Evolutionary conservation across 2,113 vertebrate genomes (phyloP).

Genomic region (Anthoscopus minutus): DNA sequence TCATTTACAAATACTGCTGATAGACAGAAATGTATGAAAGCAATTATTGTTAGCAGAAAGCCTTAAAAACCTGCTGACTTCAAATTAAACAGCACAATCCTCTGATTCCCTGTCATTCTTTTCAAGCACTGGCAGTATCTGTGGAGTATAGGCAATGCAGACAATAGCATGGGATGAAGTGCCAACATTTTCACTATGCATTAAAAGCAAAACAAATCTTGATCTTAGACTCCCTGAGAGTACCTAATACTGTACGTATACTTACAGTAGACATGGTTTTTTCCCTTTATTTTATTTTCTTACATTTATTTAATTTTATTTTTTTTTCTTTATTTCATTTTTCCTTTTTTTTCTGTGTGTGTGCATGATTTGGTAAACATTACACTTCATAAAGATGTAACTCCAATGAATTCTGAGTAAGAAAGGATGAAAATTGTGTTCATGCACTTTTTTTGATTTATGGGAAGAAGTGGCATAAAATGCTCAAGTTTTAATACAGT

Average conservation of each 20-base stretch:
- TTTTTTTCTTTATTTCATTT: background rate
- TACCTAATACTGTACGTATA: background rate
- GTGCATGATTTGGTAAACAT: constrained; percentile 13
- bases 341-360: background rate
- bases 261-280: background rate
- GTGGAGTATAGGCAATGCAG: constrained; percentile 58
- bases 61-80: constrained; percentile 96
- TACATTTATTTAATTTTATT: background rate
- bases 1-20: constrained; percentile 88
- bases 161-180: constrained; percentile 44
- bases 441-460: constrained; percentile 43
- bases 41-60: constrained; percentile 94
- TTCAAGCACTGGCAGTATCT: constrained; percentile 61
- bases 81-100: constrained; percentile 83
- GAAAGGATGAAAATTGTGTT: constrained; percentile 38
- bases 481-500: background rate
- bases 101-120: constrained; percentile 67
- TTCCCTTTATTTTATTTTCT: background rate
- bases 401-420: background rate
- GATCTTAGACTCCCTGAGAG: background rate
- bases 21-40: constrained; percentile 86
- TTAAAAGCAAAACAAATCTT: constrained; percentile 30
- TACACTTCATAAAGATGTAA: constrained; percentile 38
- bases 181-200: constrained; percentile 42
- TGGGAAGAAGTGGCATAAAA: constrained; percentile 36